Conservation (phyloP, 2,888 invertebrate genomes). For the Leptinotarsa rubiginosa region DNA sequence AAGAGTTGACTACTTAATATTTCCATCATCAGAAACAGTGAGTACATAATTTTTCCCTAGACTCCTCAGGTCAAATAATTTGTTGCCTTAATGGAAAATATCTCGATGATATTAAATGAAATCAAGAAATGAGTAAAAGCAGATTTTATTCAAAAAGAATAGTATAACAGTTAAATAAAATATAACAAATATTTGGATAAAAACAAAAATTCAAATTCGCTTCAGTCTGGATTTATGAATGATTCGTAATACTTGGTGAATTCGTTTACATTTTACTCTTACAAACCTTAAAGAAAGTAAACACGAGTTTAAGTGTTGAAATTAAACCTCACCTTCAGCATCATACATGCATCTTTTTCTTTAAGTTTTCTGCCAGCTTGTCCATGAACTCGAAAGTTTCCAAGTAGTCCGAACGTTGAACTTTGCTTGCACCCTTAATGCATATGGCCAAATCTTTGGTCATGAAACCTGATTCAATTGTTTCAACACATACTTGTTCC, state of each 20-base stretch:
- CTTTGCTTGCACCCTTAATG: slow-evolving; percentile 91
- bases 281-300: slow-evolving; percentile 20
- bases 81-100: background rate
- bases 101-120: background rate
- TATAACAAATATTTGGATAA: background rate
- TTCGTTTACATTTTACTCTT: slow-evolving; percentile 20
- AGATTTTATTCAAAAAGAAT: background rate
- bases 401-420: slow-evolving; percentile 84
- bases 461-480: slow-evolving; percentile 95
- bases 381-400: slow-evolving; percentile 98
- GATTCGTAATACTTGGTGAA: slow-evolving; percentile 22
- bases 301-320: background rate
- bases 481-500: slow-evolving; percentile 92
- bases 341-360: slow-evolving; percentile 63
- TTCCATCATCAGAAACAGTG: no score
- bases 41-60: no score
- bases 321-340: background rate
- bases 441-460: slow-evolving; percentile 99
- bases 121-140: background rate
- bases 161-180: background rate
- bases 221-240: slow-evolving; percentile 6
- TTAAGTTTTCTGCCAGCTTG: slow-evolving; percentile 91
- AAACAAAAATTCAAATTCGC: background rate
- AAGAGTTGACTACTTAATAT: no score
- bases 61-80: no score